Evolutionary conservation across 2,888 invertebrate species (phyloP).

Genomic region (Fragum whitleyi): DNA sequence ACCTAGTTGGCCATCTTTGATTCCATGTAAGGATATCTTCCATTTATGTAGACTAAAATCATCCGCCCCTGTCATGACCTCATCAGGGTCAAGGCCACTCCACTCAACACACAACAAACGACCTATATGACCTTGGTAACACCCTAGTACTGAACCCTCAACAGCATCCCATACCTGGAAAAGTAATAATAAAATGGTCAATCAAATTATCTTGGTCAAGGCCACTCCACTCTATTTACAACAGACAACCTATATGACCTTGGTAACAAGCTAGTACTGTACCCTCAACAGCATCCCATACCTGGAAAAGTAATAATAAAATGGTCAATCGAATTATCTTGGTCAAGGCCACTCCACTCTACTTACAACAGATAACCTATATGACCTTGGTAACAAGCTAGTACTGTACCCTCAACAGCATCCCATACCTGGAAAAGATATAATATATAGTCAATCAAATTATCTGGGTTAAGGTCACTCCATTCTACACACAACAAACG

Average conservation of each 20-base stretch:
- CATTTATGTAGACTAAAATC: conserved; percentile 90
- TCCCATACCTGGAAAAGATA: conserved; percentile 89
- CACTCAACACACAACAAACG: conserved; percentile 88
- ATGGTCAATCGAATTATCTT: conserved; percentile 84
- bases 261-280: conserved; percentile 88
- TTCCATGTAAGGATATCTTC: conserved; percentile 86
- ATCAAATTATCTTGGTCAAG: conserved; percentile 86
- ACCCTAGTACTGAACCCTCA: conserved; percentile 87
- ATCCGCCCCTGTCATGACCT: conserved; percentile 89
- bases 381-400: conserved; percentile 89
- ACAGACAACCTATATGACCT: conserved; percentile 87
- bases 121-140: conserved; percentile 88
- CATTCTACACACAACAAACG: conserved; percentile 88
- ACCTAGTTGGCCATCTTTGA: conserved; percentile 61
- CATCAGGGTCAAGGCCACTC: conserved; percentile 88
- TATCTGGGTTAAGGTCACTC: conserved; percentile 88
- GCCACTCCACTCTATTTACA: conserved; percentile 90
- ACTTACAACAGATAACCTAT: conserved; percentile 87
- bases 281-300: conserved; percentile 88
- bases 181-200: conserved; percentile 40
- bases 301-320: conserved; percentile 84
- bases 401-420: conserved; percentile 86
- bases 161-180: conserved; percentile 89
- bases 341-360: conserved; percentile 89
- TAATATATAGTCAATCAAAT: conserved; percentile 64